Base-by-base conservation (phyloP, 2,113 vertebrate species). In the Zingel zingel region DNA sequence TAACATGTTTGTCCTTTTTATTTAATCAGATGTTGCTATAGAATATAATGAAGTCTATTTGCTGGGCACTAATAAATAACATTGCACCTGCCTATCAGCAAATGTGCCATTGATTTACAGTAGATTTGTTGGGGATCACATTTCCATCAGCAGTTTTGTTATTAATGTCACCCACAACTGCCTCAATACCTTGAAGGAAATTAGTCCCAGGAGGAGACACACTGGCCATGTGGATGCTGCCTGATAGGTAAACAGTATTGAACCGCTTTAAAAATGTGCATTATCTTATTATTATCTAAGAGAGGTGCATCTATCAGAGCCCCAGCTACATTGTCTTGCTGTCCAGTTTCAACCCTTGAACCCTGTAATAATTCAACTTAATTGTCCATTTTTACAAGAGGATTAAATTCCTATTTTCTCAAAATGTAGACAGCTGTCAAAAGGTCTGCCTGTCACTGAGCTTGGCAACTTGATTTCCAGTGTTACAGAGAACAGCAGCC, bases 171-270 rank as follows among this genome's bases (percentile, higher is more conserved):
- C 23, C 62, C 47, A 61, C 65, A 66, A 3, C 43, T 25, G 36
- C 53, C 62, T 56, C 7, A 0, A n/a, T 56, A 50, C 23, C 9
- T 19, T 47, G 16, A 19, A 67, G 80, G 39, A 76, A 74, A 63
- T 84, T 81, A 76, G 27, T 50, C 48, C 57, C 23, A 15, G 25
- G 13, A 15, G 73, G 43, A 69, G 63, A 59, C 30, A 15, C 45
- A 15, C 0, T n/a, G 23, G 30, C 47, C 50, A 75, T 71, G 43
- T 64, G 50, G 57, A 68, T 30, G 18, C 67, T 62, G 65, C 0
- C 19, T 18, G 50, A 33, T 4, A 18, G 45, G 54, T 8, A 3
- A 18, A 69, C 27, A 23, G 23, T 14, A n/a, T 21, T 77, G 59
- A 66, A 25, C 59, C 48, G 45, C 19, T 36, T 68, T 65, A 25